Conservation (phyloP, 2,888 invertebrate genomes). For the Apamea monoglypha region DNA sequence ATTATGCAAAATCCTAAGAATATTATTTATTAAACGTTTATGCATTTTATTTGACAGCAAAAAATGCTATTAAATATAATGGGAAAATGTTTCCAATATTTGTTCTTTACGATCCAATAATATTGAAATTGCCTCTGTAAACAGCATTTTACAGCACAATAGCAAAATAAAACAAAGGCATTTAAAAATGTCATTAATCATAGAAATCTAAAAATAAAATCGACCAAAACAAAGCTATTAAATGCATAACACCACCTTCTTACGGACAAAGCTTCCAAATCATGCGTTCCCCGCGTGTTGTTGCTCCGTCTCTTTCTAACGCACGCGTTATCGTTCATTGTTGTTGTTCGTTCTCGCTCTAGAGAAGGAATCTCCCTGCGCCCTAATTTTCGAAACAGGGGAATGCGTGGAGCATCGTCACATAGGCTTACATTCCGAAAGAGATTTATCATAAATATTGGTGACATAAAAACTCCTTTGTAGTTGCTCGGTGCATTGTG, state of each 20-base stretch:
- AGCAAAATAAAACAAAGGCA: conserved; percentile 4
- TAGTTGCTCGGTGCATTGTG: conserved; percentile 19
- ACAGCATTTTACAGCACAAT: conserved; percentile 8
- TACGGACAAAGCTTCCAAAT: conserved; percentile 52
- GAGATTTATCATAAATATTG: conserved; percentile 22
- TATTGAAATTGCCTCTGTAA: not conserved
- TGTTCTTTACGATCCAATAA: not conserved
- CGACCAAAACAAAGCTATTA: conserved; percentile 21
- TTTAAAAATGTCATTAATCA: not conserved
- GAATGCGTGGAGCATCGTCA: conserved; percentile 51
- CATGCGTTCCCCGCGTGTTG: conserved; percentile 71
- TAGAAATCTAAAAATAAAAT: conserved; percentile 27
- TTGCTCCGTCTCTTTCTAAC: conserved; percentile 68
- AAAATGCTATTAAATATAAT: not conserved
- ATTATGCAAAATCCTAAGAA: not conserved
- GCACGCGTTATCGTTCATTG: conserved; percentile 44
- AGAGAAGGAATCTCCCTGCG: conserved; percentile 43
- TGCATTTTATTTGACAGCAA: not conserved
- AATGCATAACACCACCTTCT: not conserved
- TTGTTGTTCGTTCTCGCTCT: conserved; percentile 67
- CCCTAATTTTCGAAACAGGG: conserved; percentile 36
- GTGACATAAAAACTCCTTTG: conserved; percentile 12
- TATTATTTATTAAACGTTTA: not conserved
- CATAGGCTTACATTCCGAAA: conserved; percentile 49
- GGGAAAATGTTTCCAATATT: not conserved